These are phyloP conservation scores for Cryptops parisi DNA, from an alignment of 2,888 invertebrate genomes.

Conservation along the genomic window DNA sequence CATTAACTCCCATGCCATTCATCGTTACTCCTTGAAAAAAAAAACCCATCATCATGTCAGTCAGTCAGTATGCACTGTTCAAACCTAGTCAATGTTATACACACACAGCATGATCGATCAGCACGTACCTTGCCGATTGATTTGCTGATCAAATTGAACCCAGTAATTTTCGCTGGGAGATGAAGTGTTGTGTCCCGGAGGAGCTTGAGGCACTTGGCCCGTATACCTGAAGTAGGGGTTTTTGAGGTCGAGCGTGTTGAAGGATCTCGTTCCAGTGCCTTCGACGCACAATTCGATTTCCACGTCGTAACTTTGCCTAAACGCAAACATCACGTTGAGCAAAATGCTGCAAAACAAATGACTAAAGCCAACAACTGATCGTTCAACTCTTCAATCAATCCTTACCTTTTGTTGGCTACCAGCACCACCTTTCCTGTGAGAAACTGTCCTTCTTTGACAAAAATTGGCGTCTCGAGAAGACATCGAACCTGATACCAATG, in stretches of 20 bases:
- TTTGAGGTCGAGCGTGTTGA: conserved; percentile 89
- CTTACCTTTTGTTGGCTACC: conserved; percentile 74
- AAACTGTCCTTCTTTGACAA: conserved; percentile 85
- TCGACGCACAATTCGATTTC: conserved; percentile 86
- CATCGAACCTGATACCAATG: conserved; percentile 99
- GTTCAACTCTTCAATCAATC: no score
- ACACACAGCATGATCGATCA: no score
- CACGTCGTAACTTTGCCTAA: conserved; percentile 93
- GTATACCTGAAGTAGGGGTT: conserved; percentile 97
- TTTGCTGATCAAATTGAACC: conserved; percentile 64
- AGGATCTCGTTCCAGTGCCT: conserved; percentile 64
- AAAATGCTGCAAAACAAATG: background rate
- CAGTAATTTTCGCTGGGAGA: conserved; percentile 91
- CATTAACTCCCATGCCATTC: conserved; percentile 58
- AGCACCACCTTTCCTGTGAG: conserved; percentile 74
- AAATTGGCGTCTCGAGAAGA: conserved; percentile 79
- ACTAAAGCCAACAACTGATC: background rate
- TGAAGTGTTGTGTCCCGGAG: conserved; percentile 75
- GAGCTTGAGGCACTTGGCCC: conserved; percentile 79
- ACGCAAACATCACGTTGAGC: conserved; percentile 6
- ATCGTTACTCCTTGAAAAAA: conserved; percentile 46
- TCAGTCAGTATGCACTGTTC: no score
- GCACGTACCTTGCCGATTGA: conserved; percentile 36
- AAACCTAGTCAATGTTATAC: no score
- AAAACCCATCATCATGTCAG: no score